Base-by-base conservation (phyloP, 1,140 invertebrate genomes). In the Panagrolaimus sp. region DNA sequence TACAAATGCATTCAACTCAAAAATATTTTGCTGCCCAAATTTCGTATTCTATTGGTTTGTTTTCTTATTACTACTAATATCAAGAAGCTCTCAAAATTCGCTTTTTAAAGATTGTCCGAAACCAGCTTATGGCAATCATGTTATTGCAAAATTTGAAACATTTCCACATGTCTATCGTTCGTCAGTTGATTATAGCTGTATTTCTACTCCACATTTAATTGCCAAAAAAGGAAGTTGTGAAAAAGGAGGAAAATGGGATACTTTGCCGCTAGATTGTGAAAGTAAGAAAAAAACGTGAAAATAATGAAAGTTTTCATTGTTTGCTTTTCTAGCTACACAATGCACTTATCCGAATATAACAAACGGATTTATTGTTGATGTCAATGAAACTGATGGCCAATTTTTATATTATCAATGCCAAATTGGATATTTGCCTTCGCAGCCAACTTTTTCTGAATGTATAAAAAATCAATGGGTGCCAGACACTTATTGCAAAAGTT, bases 241-340 rank as follows among this genome's bases (percentile, higher is more conserved):
- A 67, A 20, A 57, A 57, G 51, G 51, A 16, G 51, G 51, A 57
- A 20, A 57, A 57, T 57, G 51, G 51, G 27, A 20, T 20, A 27
- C 11, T 25, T 11, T 57, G n/a, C 51, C 51, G 20, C 51, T 16
- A 13, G 20, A 57, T 25, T 57, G 51, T 57, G 20, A 20, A 57
- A 25, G 51, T 57, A 27, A n/a, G 51, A 20, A 27, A 11, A 20
- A 51, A 51, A 51, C 48, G 27, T 57, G 27, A 57, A n/a, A 20
- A 25, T n/a, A 57, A 20, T 57, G 51, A 14, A 27, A 57, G 13
- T 57, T 20, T 25, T 57, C 1, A 57, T 57, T 16, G 11, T 27
- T 25, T 57, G 51, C n/a, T 57, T 57, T 57, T 57, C 20, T 57
- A 57, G 51, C 13, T 27, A 57, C 20, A 27, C 13, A 57, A 25